Conservation (phyloP, 37 sponge, comb jelly and placozoan genomes). For the Cliona cf. orientalis region DNA sequence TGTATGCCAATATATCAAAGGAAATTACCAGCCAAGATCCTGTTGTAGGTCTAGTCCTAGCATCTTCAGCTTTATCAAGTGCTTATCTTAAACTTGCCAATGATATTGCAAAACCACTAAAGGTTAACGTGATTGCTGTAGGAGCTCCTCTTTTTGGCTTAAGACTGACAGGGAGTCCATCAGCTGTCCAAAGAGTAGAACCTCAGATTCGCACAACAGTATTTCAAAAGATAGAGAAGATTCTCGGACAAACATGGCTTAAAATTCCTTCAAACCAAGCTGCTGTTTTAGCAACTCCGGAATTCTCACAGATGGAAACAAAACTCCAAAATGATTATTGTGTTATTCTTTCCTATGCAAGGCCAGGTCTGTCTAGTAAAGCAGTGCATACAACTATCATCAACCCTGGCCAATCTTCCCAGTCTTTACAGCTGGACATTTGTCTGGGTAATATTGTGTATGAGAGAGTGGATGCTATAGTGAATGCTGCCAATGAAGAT, state of each 20-base stretch:
- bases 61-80: not conserved
- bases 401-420: constrained; percentile 1
- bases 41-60: constrained; percentile 34
- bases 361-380: not conserved
- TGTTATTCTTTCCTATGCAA: constrained; percentile 25
- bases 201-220: constrained; percentile 12
- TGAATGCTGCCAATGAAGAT: constrained; percentile 87
- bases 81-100: constrained; percentile 20
- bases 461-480: constrained; percentile 70
- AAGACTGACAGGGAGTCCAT: constrained; percentile 22
- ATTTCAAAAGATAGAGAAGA: constrained; percentile 12
- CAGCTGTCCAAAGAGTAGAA: constrained; percentile 24
- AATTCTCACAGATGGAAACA: constrained; percentile 25
- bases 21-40: constrained; percentile 33
- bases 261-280: not conserved
- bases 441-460: constrained; percentile 52
- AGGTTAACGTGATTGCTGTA: constrained; percentile 23
- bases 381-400: constrained; percentile 11
- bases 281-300: constrained; percentile 23
- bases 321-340: constrained; percentile 30
- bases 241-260: constrained; percentile 15
- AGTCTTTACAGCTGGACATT: constrained; percentile 43
- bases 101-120: constrained; percentile 2
- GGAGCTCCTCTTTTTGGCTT: constrained; percentile 37
- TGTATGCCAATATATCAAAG: not conserved